These are phyloP conservation scores for Amyelois transitella DNA, from an alignment of 1,140 invertebrate genomes.

Conservation along the genomic window DNA sequence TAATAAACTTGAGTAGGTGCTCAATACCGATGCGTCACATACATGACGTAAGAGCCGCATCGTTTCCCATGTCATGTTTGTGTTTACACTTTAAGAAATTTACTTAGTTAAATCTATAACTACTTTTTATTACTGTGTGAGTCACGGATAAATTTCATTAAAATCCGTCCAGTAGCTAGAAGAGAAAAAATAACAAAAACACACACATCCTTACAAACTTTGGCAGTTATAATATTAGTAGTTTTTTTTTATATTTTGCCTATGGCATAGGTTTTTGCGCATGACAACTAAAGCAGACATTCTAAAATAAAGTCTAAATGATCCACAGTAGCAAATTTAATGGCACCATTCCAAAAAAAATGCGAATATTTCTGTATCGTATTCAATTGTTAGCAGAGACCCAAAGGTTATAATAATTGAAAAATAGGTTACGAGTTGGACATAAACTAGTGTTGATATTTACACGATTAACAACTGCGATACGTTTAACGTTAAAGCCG, in stretches of 20 bases:
- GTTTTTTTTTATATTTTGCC: too few relatives aligned
- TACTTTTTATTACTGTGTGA: too few relatives aligned
- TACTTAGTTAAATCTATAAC: neutral
- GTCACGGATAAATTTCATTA: too few relatives aligned
- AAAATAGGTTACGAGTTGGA: too few relatives aligned
- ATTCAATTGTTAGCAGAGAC: neutral
- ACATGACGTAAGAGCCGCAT: neutral
- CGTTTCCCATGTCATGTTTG: neutral
- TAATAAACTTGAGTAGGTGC: neutral
- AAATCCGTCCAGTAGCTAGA: too few relatives aligned
- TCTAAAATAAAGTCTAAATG: neutral
- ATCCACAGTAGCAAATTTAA: neutral
- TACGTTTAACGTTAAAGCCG: slow-evolving; percentile 13
- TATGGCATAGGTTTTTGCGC: too few relatives aligned
- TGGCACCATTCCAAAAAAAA: neutral
- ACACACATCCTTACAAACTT: too few relatives aligned
- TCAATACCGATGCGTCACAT: neutral
- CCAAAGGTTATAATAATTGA: neutral
- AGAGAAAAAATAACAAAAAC: too few relatives aligned
- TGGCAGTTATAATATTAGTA: too few relatives aligned
- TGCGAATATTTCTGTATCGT: neutral
- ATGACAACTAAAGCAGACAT: neutral
- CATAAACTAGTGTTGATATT: neutral
- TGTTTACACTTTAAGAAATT: neutral
- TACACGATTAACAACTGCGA: slow-evolving; percentile 7